Base-by-base conservation (phyloP, 2,113 vertebrate species). In the Heliornis fulica region DNA sequence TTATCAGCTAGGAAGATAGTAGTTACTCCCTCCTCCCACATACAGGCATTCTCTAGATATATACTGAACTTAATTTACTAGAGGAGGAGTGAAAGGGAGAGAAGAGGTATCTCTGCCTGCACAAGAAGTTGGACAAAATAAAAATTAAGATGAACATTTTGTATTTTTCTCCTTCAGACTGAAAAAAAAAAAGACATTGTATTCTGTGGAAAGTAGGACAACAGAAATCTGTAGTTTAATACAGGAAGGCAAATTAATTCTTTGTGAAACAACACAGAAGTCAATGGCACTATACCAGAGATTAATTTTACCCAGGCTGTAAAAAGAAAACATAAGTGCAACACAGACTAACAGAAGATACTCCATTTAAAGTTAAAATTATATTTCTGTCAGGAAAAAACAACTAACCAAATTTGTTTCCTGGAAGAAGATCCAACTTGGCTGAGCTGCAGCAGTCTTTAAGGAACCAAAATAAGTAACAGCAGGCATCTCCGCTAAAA, bases 381-480 rank as follows among this genome's bases (percentile, higher is more conserved):
- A 53, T 89, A 79, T 74, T 92, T 94, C 93, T 95, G 65, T 83
- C 70, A 95, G 70, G 46, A 94, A 95, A 97, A 90, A 45, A 83
- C 77, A 93, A 85, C 68, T 51, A 87, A 93, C 90, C 93, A 95
- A 80, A 95, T 91, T 93, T 91, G 78, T 93, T 92, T 87, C 80
- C 80, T 94, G 91, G 80, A 96, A 96, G 84, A 66, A 88, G 78
- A 87, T 96, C 88, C 91, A 97, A 96, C 87, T 94, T 97, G 94
- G 94, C 92, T 85, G 34, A 0, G 0, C 48, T 72, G 65, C 78
- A 92, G 46, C 81, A 89, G 64, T 3, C 41, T 83, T 94, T 86
- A 91, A 94, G 76, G 72, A 88, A 94, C 91, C 96, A 94, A 97
- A 97, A 94, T 92, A 94, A 92, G 92, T 95, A 95, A 94, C 91